These are phyloP conservation scores for Zelleria hepariella DNA, from an alignment of 2,888 invertebrate species.

Conservation along the genomic window DNA sequence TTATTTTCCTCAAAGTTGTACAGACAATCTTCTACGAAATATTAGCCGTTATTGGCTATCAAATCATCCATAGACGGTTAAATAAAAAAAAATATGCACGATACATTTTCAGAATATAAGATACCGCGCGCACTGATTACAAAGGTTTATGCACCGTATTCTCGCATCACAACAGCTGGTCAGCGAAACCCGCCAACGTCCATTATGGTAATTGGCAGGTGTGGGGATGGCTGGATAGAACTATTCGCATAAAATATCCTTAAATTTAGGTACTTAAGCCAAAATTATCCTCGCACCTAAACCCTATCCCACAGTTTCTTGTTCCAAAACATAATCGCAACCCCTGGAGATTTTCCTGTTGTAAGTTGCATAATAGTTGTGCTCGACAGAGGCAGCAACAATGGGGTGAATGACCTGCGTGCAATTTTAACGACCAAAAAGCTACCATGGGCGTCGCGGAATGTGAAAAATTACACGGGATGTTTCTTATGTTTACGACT, in stretches of 20 bases:
- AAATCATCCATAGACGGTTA: not conserved
- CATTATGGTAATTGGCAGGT: conserved; percentile 57
- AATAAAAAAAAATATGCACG: no score
- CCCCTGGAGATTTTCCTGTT: not conserved
- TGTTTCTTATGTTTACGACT: not conserved
- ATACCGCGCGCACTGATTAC: conserved; percentile 5
- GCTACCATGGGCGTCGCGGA: not conserved
- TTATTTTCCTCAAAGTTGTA: not conserved
- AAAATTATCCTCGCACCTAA: no score
- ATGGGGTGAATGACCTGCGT: not conserved
- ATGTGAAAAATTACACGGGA: not conserved
- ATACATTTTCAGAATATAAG: no score
- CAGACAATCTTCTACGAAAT: not conserved
- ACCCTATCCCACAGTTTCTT: not conserved
- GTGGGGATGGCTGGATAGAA: conserved; percentile 3
- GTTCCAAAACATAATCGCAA: not conserved
- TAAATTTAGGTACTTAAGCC: not conserved
- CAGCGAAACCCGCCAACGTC: conserved; percentile 40
- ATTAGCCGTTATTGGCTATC: not conserved
- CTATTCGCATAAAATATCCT: not conserved
- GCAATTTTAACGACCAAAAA: not conserved
- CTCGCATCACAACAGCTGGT: conserved; percentile 39
- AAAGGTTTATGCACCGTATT: conserved; percentile 14
- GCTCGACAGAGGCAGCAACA: not conserved
- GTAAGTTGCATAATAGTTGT: not conserved